phyloP scores from a whole-genome alignment of 2,113 vertebrate species.

The Synodontis membranacea region DNA sequence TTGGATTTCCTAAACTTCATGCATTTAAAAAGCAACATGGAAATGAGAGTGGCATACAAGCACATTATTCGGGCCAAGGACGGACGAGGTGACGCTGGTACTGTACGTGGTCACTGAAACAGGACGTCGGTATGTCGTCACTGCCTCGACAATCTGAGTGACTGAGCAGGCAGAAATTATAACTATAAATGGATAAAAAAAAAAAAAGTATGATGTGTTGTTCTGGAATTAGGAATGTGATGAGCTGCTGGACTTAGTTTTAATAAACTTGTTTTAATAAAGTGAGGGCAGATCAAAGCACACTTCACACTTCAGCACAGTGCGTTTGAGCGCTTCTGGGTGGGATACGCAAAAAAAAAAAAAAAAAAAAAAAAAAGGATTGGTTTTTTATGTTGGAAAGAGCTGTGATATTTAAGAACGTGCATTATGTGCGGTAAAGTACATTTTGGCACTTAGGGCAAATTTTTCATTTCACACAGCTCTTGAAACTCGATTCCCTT shows the following conservation, averaged over 20 bases:
- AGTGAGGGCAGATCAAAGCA: constrained; percentile 15
- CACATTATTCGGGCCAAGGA: too few relatives aligned
- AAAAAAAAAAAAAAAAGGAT: neutral
- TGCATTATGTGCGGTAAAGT: constrained; percentile 5
- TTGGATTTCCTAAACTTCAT: too few relatives aligned
- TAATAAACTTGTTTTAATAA: neutral
- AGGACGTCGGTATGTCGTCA: too few relatives aligned
- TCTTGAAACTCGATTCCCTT: constrained; percentile 15
- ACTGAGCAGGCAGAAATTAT: too few relatives aligned
- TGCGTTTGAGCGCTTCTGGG: neutral
- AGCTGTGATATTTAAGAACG: constrained; percentile 26
- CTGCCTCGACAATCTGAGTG: too few relatives aligned
- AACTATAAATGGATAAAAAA: neutral
- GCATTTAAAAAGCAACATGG: too few relatives aligned
- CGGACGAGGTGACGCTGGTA: too few relatives aligned
- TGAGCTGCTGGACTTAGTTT: neutral
- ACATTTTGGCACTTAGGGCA: neutral
- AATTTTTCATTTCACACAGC: neutral
- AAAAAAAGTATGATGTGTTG: neutral
- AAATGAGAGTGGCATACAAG: too few relatives aligned
- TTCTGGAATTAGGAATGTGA: neutral
- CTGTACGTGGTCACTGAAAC: too few relatives aligned
- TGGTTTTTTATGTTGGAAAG: constrained; percentile 2
- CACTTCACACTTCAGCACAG: too few relatives aligned
- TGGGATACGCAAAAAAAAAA: neutral